phyloP scores from a whole-genome alignment of 1,140 invertebrate species.

The Papilio dardanus region DNA sequence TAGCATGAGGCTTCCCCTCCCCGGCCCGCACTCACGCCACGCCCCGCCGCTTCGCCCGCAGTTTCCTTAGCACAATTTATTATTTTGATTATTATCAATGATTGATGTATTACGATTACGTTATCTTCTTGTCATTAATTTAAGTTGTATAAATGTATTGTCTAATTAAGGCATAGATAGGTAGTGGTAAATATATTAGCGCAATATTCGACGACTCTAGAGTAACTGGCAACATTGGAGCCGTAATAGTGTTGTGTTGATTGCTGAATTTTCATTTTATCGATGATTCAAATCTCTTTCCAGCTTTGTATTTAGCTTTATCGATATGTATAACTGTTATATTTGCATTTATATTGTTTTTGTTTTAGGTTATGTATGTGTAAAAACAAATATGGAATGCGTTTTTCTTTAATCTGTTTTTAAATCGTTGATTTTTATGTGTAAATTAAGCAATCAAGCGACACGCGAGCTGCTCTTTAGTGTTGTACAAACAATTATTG shows the following conservation, averaged over 20 bases:
- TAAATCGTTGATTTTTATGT: background rate
- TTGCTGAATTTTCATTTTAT: constrained; percentile 35
- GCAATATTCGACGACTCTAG: constrained; percentile 71
- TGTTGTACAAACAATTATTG: constrained; percentile 76
- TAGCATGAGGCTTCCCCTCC: background rate
- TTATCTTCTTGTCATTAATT: constrained; percentile 81
- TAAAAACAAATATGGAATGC: constrained; percentile 7
- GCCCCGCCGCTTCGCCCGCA: too few species aligned
- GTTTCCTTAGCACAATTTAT: constrained; percentile 76
- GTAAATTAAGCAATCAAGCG: constrained; percentile 33
- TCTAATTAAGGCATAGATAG: constrained; percentile 80
- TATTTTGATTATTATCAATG: constrained; percentile 61
- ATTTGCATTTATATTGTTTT: constrained; percentile 8
- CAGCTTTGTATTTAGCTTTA: constrained; percentile 10
- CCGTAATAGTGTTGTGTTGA: constrained; percentile 28
- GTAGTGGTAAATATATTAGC: constrained; percentile 78
- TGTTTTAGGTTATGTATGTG: background rate
- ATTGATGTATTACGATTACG: constrained; percentile 66
- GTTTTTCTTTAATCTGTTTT: constrained; percentile 2
- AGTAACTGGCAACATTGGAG: constrained; percentile 46
- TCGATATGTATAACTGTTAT: constrained; percentile 8
- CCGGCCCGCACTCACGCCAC: constrained; percentile 58
- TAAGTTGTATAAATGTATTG: constrained; percentile 81
- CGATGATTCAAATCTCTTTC: background rate
- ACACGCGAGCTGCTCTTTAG: constrained; percentile 55